A percentile compares a stretch with the other conserved stretches of the same genome.
Evolutionary conservation across 2,797 vertebrate genomes (phyloP).

Genomic region (Enoplosus armatus): DNA sequence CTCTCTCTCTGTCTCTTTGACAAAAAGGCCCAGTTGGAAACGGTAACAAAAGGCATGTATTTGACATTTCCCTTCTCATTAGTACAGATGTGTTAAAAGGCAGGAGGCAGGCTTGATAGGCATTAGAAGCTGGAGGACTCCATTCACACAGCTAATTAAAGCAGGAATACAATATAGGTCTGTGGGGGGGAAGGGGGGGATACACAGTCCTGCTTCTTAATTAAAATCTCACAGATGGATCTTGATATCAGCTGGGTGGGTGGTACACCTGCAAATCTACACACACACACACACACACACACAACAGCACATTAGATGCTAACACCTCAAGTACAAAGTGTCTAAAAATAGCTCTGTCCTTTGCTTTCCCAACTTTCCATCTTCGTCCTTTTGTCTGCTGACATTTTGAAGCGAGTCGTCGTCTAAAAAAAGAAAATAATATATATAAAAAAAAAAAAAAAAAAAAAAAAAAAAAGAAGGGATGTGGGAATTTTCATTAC

Average conservation of each 20-base stretch:
- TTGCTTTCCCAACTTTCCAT: constrained; percentile 46
- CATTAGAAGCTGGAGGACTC: constrained; percentile 15
- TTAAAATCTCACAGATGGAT: constrained; percentile 59
- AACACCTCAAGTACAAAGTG: constrained; percentile 1
- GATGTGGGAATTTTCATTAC: constrained; percentile 71
- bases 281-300: background rate
- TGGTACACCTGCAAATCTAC: constrained; percentile 32
- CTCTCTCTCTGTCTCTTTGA: constrained; percentile 7
- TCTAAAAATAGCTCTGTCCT: constrained; percentile 58
- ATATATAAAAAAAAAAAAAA: too few relatives aligned
- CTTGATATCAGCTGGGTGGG: constrained; percentile 25
- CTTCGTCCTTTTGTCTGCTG: constrained; percentile 52
- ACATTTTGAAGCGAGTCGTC: constrained; percentile 70
- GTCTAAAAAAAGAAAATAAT: constrained; percentile 49
- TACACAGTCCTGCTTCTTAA: constrained; percentile 46
- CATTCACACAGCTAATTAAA: constrained; percentile 47
- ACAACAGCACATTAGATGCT: background rate
- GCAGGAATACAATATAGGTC: constrained; percentile 16
- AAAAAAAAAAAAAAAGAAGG: too few relatives aligned
- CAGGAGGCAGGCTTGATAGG: constrained; percentile 6
- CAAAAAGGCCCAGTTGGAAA: constrained; percentile 4
- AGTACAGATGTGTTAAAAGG: constrained; percentile 36
- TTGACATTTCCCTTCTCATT: constrained; percentile 58
- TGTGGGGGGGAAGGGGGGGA: constrained; percentile 27
- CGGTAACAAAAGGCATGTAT: constrained; percentile 21